Base-by-base conservation (phyloP, 1,140 invertebrate genomes). In the Papilio helenus region DNA sequence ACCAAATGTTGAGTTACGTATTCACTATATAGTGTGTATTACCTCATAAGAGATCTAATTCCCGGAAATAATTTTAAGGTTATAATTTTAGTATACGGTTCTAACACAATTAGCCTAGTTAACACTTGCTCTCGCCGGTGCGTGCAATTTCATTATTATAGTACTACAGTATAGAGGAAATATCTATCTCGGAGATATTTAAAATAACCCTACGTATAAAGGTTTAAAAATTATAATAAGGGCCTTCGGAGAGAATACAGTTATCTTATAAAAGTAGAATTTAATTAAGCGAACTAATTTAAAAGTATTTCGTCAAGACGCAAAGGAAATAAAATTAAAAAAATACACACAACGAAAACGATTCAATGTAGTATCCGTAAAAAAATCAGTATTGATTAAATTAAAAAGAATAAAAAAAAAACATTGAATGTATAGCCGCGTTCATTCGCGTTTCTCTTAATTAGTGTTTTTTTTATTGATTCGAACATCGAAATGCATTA, bases 401-500 rank as follows among this genome's bases (percentile, higher is more conserved):
- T 76, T 76, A 58, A 51, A 29, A 55, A 76, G 49, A 76, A 76
- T 51, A 76, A 76, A 76, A 58, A 20, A 76, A 76, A n/a, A 29
- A 1, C 18, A 55, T 0, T 20, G 42, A 49, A 46, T 74, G 72
- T 49, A 44, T 46, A 49, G 42, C 72, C 72, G 39, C 44, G 72
- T 65, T 77, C 76, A 61, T 61, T 77, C 76, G 76, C 39, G 76
- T 77, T 76, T 74, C 34, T 76, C 49, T 76, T 76, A 76, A 76
- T 76, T 81, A 79, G 74, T 74, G 71, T 71, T 82, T 83, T 80
- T n/a, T 88, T 87, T 83, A 85, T 84, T 72, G 46, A 79, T 26
- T 46, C 39, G 42, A 79, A 83, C 84, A 86, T 86, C 86, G 86
- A 81, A 84, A 68, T 91, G 89, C 90, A 92, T 92, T 93, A 93